Evolutionary conservation across 1,140 invertebrate genomes (phyloP), one percentile per base, ranked within the genome.

Genomic region (Philotrypesis tridentata): DNA sequence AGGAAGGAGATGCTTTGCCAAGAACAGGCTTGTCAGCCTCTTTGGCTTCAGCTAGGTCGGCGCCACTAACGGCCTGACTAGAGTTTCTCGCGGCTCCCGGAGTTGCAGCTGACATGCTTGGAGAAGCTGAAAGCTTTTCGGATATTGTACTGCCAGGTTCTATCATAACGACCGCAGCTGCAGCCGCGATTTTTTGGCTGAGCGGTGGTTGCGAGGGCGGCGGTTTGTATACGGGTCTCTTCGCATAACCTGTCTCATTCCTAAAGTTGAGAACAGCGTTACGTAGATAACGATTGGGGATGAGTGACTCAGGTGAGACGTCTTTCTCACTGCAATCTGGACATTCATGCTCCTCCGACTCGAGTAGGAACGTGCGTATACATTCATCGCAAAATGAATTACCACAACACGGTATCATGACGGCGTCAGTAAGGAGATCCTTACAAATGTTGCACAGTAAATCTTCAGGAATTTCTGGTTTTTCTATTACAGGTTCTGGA

Each of bases 351-450:
- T 98, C 96, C 87, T 99, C 98, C 1, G 97, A 98, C 87, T 99
- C 98, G 63, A 98, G 88, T 23, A 99, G 91, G 75, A 95, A 95
- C 79, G 95, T 96, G 79, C 97, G 94, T 74, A 99, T 97, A 93
- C 98, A 99, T 92, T 99, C 98, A 93, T 99, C 98, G 92, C 98
- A 99, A 92, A 98, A 99, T 31, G 97, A 98, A 90, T 97, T 97
- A 23, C 97, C 98, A 91, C 98, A 99, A 89, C 98, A 99, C 1
- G 97, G 97, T 89, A 98, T 98, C 93, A 99, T 96, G 17, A 99
- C 97, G 76, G 98, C 98, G 93, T 99, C 98, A 0, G 95, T 95
- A 75, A 99, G 93, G n/a, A 99, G 91, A 91, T 99, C 97, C 74
- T 97, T 95, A 91, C 98, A 99, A 55, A 99, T 94, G 60, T 94